phyloP scores from a whole-genome alignment of 2,888 invertebrate species.

The Polyploca ridens region DNA sequence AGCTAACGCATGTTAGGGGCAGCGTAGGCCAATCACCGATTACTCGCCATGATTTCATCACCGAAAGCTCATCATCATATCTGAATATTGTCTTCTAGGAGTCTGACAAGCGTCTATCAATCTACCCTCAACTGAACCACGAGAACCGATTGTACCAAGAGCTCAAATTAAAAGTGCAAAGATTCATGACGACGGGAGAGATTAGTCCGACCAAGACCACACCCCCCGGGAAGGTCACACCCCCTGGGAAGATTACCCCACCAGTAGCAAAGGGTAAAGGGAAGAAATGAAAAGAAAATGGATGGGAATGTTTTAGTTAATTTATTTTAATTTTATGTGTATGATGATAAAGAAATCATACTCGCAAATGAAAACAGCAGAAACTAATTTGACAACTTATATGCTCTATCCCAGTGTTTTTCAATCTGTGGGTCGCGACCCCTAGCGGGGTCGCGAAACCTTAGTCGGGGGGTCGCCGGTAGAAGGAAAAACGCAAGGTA shows the following conservation, averaged over 20 bases:
- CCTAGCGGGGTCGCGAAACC: too few species aligned
- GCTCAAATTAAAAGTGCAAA: conserved; percentile 52
- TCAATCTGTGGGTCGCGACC: too few species aligned
- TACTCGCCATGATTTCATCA: background rate
- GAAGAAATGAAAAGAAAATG: conserved; percentile 29
- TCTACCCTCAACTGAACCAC: conserved; percentile 67
- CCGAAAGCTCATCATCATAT: background rate
- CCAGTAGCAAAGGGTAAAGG: conserved; percentile 17
- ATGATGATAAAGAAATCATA: too few species aligned
- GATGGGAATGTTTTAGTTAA: background rate
- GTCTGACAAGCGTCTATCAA: conserved; percentile 45
- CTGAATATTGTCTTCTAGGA: conserved; percentile 45
- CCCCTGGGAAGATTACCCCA: background rate
- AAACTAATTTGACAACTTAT: too few species aligned
- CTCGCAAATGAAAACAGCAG: too few species aligned
- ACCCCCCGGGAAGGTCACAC: conserved; percentile 9
- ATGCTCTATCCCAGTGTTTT: too few species aligned
- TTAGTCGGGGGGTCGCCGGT: too few species aligned
- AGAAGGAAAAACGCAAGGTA: too few species aligned
- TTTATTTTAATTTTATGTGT: too few species aligned
- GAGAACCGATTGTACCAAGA: conserved; percentile 57
- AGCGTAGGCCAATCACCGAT: background rate
- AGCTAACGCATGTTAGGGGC: too few species aligned
- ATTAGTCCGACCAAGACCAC: conserved; percentile 19
- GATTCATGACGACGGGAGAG: conserved; percentile 37